Evolutionary conservation across 2,797 vertebrate species (phyloP), one percentile per base, ranked within the genome.

Genomic region (Cynodonichthys magdalenae): DNA sequence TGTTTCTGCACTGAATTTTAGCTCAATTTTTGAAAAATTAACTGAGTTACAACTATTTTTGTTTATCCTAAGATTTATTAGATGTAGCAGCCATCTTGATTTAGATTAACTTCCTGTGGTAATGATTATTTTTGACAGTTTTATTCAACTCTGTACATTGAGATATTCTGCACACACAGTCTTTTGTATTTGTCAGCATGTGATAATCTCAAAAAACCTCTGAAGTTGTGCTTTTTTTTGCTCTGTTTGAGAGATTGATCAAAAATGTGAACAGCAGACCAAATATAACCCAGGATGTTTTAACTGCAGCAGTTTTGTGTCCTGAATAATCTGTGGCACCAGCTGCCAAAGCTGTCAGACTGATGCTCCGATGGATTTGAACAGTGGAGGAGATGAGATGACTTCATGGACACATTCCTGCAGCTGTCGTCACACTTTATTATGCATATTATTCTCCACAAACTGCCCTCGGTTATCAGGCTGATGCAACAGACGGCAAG

Each of bases 401-500:
- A 71, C 56, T 60, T 74, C 54, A 86, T 81, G 83, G 80, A 82
- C 84, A 55, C 66, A 41, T 81, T 83, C 66, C 66, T 31, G 11
- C 80, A 29, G 74, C 80, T 77, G 77, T 74, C 74, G 73, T 79
- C 84, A 87, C 53, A 72, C 77, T 80, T 76, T 71, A 69, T 89
- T 77, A 89, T 60, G 73, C 59, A 39, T 80, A 81, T 90, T 86
- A 89, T 88, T 92, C 90, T 91, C 86, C 87, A 80, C 80, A 71
- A 58, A 59, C 81, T 71, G 89, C 85, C 83, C 76, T 84, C 53
- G 78, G 85, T 86, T 67, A 81, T 71, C 74, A 53, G 18, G 74
- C 84, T 91, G 89, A 90, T 59, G 88, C 83, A 90, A 88, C 77
- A 81, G 68, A 73, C 79, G 55, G 88, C 79, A 91, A 90, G 80